These are phyloP conservation scores for Chaenodraco wilsoni DNA, from an alignment of 2,797 vertebrate species.

Conservation along the genomic window DNA sequence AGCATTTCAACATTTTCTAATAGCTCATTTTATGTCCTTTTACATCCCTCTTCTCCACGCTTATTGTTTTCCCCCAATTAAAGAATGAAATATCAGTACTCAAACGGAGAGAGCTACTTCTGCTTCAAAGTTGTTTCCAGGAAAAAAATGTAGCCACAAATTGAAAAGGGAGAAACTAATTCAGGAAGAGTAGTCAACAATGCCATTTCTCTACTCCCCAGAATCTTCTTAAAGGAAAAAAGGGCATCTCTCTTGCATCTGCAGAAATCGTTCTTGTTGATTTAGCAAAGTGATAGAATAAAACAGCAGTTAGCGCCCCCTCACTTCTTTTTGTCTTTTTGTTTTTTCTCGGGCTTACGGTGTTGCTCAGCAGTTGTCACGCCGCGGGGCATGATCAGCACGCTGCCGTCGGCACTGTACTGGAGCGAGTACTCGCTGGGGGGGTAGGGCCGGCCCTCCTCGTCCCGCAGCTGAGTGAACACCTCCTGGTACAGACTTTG, in stretches of 20 bases:
- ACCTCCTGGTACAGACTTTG: slow-evolving; percentile 97
- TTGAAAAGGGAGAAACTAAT: slow-evolving; percentile 82
- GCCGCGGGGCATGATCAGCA: slow-evolving; percentile 90
- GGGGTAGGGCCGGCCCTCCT: slow-evolving; percentile 94
- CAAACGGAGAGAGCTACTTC: slow-evolving; percentile 80
- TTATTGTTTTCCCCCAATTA: slow-evolving; percentile 62
- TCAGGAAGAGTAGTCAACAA: slow-evolving; percentile 83
- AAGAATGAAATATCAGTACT: slow-evolving; percentile 78
- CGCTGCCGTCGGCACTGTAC: slow-evolving; percentile 92
- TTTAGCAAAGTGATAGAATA: slow-evolving; percentile 80
- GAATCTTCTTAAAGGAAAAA: slow-evolving; percentile 84
- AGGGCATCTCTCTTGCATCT: slow-evolving; percentile 80
- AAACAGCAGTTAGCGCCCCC: slow-evolving; percentile 63
- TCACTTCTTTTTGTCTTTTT: slow-evolving; percentile 98
- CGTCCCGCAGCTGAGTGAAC: slow-evolving; percentile 93
- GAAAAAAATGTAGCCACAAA: slow-evolving; percentile 77
- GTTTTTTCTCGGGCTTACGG: slow-evolving; percentile 93
- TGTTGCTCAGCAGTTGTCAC: slow-evolving; percentile 85
- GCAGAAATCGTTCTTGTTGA: slow-evolving; percentile 80
- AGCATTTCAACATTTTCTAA: slow-evolving; percentile 70
- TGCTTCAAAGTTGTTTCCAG: slow-evolving; percentile 83
- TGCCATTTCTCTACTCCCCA: slow-evolving; percentile 81
- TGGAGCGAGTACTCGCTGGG: slow-evolving; percentile 93
- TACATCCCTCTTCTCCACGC: slow-evolving; percentile 61
- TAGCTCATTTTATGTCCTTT: slow-evolving; percentile 76